Base-by-base conservation (phyloP, 2,113 vertebrate species). In the Xenopus laevis region DNA sequence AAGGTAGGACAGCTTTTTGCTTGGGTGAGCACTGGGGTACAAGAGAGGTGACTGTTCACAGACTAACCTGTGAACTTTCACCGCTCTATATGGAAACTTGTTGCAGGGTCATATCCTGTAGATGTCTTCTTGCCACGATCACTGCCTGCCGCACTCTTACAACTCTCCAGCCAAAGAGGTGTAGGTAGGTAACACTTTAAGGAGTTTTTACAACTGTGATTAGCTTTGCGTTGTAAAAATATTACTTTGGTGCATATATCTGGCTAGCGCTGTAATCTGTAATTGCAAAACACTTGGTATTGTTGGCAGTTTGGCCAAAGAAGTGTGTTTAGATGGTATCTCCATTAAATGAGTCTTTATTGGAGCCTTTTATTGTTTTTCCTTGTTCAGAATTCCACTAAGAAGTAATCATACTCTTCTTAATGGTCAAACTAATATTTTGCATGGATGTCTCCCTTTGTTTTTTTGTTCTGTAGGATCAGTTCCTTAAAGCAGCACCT, bases 81-180 rank as follows among this genome's bases (percentile, higher is more conserved):
- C 93, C 93, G 91, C 94, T 95, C 93, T 95, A 86, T 95, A 94
- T 93, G 93, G 93, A 96, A 91, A 94, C 93, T 94, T 94, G 93
- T 95, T 96, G 94, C 93, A 94, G 93, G 94, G 91, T 94, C 93
- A 93, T 89, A 93, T 94, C 93, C 93, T 95, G 93, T 95, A 94
- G 93, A 92, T 92, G 93, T 88, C 93, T 95, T 92, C 92, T 94
- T 94, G 92, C 93, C 92, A 93, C 89, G 94, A 91, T 92, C 92
- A 93, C 88, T 93, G 92, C 93, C 93, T 93, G 93, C 92, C 91
- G 90, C 91, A 92, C 92, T 13, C 47, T 94, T 92, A 89, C 92
- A 91, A 91, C 92, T 91, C 91, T 93, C 87, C 90, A 89, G 92
- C 94, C 90, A 90, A 87, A 91, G 93, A 92, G 92, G 91, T 91